Evolutionary conservation across 1,140 invertebrate species (phyloP), one percentile per base, ranked within the genome.

Genomic region (Cherax quadricarinatus): DNA sequence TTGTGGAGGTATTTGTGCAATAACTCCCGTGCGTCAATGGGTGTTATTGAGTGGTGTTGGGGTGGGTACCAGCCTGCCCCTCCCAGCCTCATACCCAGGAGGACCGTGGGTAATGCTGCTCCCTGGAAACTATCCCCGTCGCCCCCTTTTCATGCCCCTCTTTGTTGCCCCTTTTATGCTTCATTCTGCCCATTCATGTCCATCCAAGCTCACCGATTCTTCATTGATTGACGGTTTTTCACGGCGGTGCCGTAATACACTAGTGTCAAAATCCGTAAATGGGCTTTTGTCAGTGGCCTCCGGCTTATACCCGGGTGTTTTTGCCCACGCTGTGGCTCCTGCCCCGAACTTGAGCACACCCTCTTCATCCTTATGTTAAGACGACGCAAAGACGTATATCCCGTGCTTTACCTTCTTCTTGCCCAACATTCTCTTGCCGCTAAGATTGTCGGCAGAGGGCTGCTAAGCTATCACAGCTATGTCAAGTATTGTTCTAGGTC

Each of bases 231-330:
- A 73, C n/a, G 82, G 81, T 90, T 90, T 89, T 90, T 83, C 80
- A 82, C 62, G 78, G 66, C 88, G 41, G 73, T 18, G 24, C 66
- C 49, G 88, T 78, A 84, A 90, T 90, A 90, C 88, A 90, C 88
- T 84, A 84, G 88, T 84, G 88, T 90, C 88, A 90, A 85, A 90
- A 90, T 90, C 88, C 88, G 88, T 84, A 90, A 90, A 90, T 90
- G 73, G 62, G 24, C 88, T 78, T 90, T 90, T 90, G 88, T 90
- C 70, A 41, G 16, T 66, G 53, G 30, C 66, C 51, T 14, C 53
- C 81, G 70, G 81, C 81, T 90, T 84, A 84, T 73, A 53, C 88
- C 48, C 70, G 53, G 66, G 70, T 3, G 70, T 75, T 75, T 75
- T 30, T 30, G 70, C n/a, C 24, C 6, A 21, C 30, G 12, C 70